Base-by-base conservation (phyloP, 2,888 invertebrate genomes). In the Linnaemya vulpina region DNA sequence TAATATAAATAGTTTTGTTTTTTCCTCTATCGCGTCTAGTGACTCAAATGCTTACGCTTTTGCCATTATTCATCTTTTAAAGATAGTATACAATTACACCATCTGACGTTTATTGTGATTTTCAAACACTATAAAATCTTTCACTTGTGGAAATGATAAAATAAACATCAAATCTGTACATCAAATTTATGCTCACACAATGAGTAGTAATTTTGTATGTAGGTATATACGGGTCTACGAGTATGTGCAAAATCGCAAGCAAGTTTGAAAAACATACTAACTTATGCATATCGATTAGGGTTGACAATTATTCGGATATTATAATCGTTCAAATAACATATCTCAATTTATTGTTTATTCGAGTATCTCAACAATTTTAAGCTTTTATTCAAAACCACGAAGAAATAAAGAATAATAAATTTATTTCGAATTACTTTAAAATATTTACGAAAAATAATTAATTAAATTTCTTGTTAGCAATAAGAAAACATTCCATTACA, bases 101-200 rank as follows among this genome's bases (percentile, higher is more conserved):
- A 62, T 55, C 38, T 53, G 63, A 74, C 55, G 60, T 58, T 74
- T 20, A 38, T 58, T 38, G 71, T 63, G 83, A 83, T 83, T 83
- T 74, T 38, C 70, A 76, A 82, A 70, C 65, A 63, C 60, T 49
- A 49, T 7, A 55, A 38, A 63, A 15, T 51, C 46, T 51, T 40
- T 10, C 11, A 63, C 55, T 30, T 5, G 11, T 15, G 30, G 30
- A 10, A 17, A 62, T n/a, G n/a, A n/a, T n/a, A 60, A 38, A 71
- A 40, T 62, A 51, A 78, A 71, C 20, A 35, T 13, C 46, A n/a
- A 43, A 79, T 43, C 46, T 38, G 40, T 40, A 58, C 25, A 79
- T 38, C 46, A 58, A 79, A 73, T 35, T 65, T 25, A 46, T 49
- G 17, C n/a, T 25, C 15, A 51, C 49, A 51, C 35, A 53, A 60